These are phyloP conservation scores for Agriopis leucophaearia DNA, from an alignment of 2,888 invertebrate genomes.

Conservation along the genomic window DNA sequence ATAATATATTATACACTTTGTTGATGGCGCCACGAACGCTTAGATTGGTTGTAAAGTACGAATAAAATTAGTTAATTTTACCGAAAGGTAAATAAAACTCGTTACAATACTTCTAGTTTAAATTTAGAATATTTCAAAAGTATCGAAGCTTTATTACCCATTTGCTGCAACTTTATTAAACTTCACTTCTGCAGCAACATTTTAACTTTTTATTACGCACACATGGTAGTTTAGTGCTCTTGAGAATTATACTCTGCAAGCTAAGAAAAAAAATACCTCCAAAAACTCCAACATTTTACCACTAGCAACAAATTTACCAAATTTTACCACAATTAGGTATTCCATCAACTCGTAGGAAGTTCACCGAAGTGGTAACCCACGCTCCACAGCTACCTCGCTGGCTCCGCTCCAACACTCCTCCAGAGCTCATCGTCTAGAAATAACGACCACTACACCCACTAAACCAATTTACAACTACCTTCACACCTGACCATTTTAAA, in stretches of 20 bases:
- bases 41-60: too few species aligned
- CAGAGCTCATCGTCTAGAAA: constrained; percentile 63
- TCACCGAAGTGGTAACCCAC: constrained; percentile 41
- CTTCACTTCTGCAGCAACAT: too few species aligned
- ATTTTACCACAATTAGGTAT: constrained; percentile 40
- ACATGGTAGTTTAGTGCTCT: too few species aligned
- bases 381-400: constrained; percentile 33
- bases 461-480: constrained; percentile 13
- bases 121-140: too few species aligned
- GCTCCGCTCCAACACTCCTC: constrained; percentile 48
- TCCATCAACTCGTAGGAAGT: constrained; percentile 37
- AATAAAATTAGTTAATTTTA: too few species aligned
- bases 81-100: too few species aligned
- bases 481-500: constrained; percentile 12
- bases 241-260: background rate
- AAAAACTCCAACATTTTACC: constrained; percentile 12
- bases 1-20: too few species aligned
- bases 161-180: too few species aligned
- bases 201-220: too few species aligned
- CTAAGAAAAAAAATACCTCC: background rate
- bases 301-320: constrained; percentile 11
- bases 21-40: too few species aligned
- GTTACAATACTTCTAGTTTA: too few species aligned
- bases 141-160: too few species aligned
- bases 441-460: constrained; percentile 62